Percentiles rank a stretch among this genome's conserved stretches.
These are phyloP conservation scores for Aplidium turbinatum DNA, from an alignment of 23 tunicate species.

Conservation along the genomic window DNA sequence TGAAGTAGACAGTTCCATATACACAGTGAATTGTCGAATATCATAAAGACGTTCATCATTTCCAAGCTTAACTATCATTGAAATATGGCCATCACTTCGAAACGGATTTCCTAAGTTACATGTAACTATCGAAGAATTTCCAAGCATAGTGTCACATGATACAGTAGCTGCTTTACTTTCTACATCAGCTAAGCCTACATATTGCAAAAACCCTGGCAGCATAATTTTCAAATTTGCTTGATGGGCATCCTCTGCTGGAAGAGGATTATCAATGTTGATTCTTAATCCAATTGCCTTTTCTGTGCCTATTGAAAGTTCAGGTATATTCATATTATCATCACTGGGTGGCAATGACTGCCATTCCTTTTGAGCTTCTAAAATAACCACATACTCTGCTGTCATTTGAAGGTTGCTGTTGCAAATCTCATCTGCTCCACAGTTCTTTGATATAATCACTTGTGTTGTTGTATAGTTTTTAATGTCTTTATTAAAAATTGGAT, in stretches of 20 bases:
- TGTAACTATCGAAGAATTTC: conserved; percentile 45
- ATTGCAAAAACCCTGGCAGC: conserved; percentile 49
- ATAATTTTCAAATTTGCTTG: conserved; percentile 74
- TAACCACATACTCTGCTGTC: conserved; percentile 53
- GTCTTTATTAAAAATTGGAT: conserved; percentile 64
- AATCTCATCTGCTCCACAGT: conserved; percentile 87
- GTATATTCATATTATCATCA: conserved; percentile 8
- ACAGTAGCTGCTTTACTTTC: conserved; percentile 27
- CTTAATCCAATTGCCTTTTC: conserved; percentile 72
- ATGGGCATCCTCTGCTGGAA: conserved; percentile 93
- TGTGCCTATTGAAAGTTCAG: conserved; percentile 46
- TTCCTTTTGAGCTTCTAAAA: conserved; percentile 1
- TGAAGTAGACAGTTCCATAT: conserved; percentile 8
- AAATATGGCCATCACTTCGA: conserved; percentile 31
- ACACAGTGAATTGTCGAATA: conserved; percentile 20
- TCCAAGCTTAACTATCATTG: conserved; percentile 38
- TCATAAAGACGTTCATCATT: conserved; percentile 36
- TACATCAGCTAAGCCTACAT: conserved; percentile 12
- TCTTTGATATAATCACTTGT: conserved; percentile 57
- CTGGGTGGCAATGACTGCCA: conserved; percentile 15
- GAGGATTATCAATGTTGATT: conserved; percentile 37
- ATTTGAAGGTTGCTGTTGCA: conserved; percentile 64
- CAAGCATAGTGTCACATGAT: conserved; percentile 29
- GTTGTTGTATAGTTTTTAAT: conserved; percentile 24
- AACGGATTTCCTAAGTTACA: conserved; percentile 86